Evolutionary conservation across 1,140 invertebrate species (phyloP).

Genomic region (Cyphomyrmex costatus): DNA sequence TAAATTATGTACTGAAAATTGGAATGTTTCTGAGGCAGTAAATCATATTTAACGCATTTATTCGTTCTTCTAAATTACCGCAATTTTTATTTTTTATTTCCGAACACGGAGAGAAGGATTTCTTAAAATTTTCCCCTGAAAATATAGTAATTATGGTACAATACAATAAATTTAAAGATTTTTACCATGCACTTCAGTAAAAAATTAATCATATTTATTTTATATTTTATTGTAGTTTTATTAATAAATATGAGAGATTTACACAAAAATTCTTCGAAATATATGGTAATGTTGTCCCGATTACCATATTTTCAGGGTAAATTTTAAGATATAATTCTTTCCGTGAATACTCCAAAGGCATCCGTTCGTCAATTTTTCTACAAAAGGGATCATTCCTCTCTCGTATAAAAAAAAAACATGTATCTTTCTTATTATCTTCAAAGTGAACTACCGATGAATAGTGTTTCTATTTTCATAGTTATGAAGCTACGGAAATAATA

Average conservation of each 20-base stretch:
- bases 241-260: too few species aligned
- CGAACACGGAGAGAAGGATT: too few species aligned
- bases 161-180: too few species aligned
- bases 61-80: neutral
- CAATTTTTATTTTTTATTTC: constrained; percentile 7
- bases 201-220: too few species aligned
- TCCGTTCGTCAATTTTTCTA: neutral
- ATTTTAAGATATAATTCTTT: too few species aligned
- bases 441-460: neutral
- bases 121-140: too few species aligned
- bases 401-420: neutral
- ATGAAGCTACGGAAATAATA: constrained; percentile 21
- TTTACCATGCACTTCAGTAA: too few species aligned
- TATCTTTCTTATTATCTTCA: neutral
- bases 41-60: constrained; percentile 7
- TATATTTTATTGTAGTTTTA: too few species aligned
- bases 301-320: too few species aligned
- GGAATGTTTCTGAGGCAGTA: constrained; percentile 9
- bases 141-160: too few species aligned
- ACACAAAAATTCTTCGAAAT: too few species aligned
- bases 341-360: neutral
- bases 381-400: neutral
- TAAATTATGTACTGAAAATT: constrained; percentile 35
- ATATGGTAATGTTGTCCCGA: too few species aligned
- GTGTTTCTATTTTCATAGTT: neutral